Base-by-base conservation (phyloP, 2,888 invertebrate species). In the Protodeltote pygarga region DNA sequence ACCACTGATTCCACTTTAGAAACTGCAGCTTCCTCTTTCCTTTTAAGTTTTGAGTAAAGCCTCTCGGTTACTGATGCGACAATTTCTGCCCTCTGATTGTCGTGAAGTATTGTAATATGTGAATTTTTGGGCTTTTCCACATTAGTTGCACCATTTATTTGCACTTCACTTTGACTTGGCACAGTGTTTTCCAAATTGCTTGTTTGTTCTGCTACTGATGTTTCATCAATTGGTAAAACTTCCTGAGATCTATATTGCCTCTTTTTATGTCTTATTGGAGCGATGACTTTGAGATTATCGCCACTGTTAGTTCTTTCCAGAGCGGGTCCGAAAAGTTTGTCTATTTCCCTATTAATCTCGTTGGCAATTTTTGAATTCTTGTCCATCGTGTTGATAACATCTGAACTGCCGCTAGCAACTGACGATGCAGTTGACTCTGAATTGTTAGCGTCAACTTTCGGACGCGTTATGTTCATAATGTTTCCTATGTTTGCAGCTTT, bases 61-160 rank as follows among this genome's bases (percentile, higher is more conserved):
- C 95, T 87, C 64, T 94, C 93, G 2, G 95, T 95, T 2, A 95
- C 95, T 0, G 95, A 95, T 2, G 95, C 95, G 2, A 95, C 94
- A 35, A 95, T 95, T 80, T 95, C 94, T 11, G 95, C 94, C 69
- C 95, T 85, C 73, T 94, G 93, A 25, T 89, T 86, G 39, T 89
- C 87, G 53, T 87, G 85, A 3, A 87, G 73, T 42, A 89, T 81
- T 3, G 87, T 73, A 29, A 85, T 71, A 57, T 80, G 75, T 34
- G 79, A 63, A n/a, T 60, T 59, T 62, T 77, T 85, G 11, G 49
- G 35, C 41, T 77, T 80, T 3, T 73, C 71, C 3, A 46, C 32
- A 34, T 52, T 71, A 41, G 72, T 65, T 24, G 58, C 62, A 32
- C 73, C 61, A 45, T 78, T 73, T 47, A 74, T 64, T 45, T 73